Percentiles rank a stretch among this genome's conserved stretches.
phyloP scores from a whole-genome alignment of 1,140 invertebrate species.

The Drosophila dunni region DNA sequence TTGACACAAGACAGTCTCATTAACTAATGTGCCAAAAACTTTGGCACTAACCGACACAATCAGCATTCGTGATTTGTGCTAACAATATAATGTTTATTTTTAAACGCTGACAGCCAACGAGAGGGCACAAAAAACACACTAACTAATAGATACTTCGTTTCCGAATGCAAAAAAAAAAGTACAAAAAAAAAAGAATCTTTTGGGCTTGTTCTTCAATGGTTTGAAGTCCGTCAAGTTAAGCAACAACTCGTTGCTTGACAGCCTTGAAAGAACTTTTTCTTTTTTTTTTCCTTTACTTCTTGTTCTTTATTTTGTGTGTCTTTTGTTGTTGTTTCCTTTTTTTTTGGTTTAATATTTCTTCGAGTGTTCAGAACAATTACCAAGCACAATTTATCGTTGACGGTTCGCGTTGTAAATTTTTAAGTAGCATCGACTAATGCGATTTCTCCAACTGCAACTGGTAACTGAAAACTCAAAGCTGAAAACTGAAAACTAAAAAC shows the following conservation, averaged over 20 bases:
- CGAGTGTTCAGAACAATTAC: slow-evolving; percentile 46
- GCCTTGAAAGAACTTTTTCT: slow-evolving; percentile 40
- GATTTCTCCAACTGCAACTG: slow-evolving; percentile 47
- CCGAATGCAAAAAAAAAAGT: slow-evolving; percentile 19
- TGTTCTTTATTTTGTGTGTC: not conserved
- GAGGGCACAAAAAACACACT: slow-evolving; percentile 4
- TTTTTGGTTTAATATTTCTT: slow-evolving; percentile 24
- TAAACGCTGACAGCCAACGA: slow-evolving; percentile 43
- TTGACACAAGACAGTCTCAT: slow-evolving; percentile 11
- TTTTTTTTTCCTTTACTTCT: slow-evolving; percentile 2
- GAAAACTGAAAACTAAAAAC: slow-evolving; percentile 12
- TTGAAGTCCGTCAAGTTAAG: slow-evolving; percentile 7
- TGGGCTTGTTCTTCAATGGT: slow-evolving; percentile 19
- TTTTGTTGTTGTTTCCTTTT: slow-evolving; percentile 6
- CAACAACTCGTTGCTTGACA: slow-evolving; percentile 24
- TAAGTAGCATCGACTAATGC: slow-evolving; percentile 53
- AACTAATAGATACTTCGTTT: slow-evolving; percentile 29
- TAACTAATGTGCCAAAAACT: slow-evolving; percentile 37
- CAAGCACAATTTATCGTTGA: slow-evolving; percentile 50
- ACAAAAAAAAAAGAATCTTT: slow-evolving; percentile 30
- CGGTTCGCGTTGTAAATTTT: slow-evolving; percentile 44
- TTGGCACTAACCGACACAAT: slow-evolving; percentile 29
- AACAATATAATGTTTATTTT: slow-evolving; percentile 44
- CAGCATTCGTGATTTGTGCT: slow-evolving; percentile 16
- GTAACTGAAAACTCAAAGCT: slow-evolving; percentile 5